Percentiles rank a stretch among this genome's conserved stretches.
phyloP scores from a whole-genome alignment of 2,888 invertebrate genomes.

The Epistrophella euchroma region DNA sequence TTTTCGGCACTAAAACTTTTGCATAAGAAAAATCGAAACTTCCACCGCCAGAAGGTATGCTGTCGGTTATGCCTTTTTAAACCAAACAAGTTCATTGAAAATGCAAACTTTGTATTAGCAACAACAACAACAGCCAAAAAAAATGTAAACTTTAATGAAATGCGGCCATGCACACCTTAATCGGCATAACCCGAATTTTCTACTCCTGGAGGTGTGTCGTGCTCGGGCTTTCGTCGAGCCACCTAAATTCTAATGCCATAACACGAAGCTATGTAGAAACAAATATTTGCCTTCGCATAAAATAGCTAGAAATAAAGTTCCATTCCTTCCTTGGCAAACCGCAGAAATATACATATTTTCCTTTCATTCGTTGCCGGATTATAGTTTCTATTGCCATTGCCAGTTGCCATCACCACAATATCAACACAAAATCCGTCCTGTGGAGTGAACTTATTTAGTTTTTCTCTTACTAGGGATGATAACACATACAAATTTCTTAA shows the following conservation, averaged over 20 bases:
- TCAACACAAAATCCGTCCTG: constrained; percentile 36
- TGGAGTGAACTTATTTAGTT: constrained; percentile 12
- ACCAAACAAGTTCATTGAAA: constrained; percentile 33
- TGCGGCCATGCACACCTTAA: constrained; percentile 3
- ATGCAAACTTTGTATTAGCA: constrained; percentile 24
- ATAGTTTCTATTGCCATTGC: background rate
- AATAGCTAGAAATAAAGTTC: constrained; percentile 40
- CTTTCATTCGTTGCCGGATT: constrained; percentile 3
- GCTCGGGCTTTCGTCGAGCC: background rate
- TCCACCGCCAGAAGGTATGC: background rate
- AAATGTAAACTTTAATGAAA: constrained; percentile 35
- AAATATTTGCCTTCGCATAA: constrained; percentile 23
- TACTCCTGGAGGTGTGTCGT: background rate
- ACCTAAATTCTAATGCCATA: background rate
- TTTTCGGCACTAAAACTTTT: background rate
- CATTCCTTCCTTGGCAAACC: constrained; percentile 37
- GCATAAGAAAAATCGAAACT: background rate
- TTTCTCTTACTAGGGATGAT: background rate
- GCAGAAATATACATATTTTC: constrained; percentile 11
- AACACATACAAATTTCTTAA: background rate
- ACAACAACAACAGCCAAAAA: background rate
- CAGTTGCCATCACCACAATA: constrained; percentile 21
- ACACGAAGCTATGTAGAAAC: background rate
- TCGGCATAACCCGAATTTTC: constrained; percentile 3
- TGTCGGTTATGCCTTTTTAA: constrained; percentile 23